Evolutionary conservation across 64 coral and sea anemone genomes (phyloP).

Genomic region (Astreopora myriophthalma): DNA sequence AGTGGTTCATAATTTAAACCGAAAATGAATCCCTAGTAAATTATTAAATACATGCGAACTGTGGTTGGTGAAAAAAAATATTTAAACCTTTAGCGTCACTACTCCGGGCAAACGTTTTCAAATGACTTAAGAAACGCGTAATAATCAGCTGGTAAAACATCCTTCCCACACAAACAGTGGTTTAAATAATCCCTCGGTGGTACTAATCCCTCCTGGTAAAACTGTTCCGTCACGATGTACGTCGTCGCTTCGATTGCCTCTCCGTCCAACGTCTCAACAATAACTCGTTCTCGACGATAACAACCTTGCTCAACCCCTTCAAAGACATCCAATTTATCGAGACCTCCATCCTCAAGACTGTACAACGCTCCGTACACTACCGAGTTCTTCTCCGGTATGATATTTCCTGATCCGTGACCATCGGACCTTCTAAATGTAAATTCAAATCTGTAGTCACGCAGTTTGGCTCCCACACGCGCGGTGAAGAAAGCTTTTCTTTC

Average conservation of each 20-base stretch:
- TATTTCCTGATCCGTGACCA: constrained; percentile 53
- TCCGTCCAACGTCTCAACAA: constrained; percentile 52
- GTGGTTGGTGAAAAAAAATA: neutral
- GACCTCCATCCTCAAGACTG: constrained; percentile 73
- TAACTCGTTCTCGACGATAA: constrained; percentile 58
- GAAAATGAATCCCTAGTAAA: neutral
- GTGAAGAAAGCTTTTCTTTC: constrained; percentile 74
- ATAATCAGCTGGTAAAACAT: constrained; percentile 72
- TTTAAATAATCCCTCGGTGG: constrained; percentile 66
- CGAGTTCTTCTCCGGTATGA: constrained; percentile 35
- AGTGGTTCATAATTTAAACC: no score
- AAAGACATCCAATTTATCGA: constrained; percentile 78
- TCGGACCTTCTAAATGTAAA: constrained; percentile 51
- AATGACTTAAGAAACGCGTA: constrained; percentile 62
- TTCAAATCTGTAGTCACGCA: constrained; percentile 48
- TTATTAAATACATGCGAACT: neutral
- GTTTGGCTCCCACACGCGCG: constrained; percentile 48
- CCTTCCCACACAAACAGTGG: constrained; percentile 69
- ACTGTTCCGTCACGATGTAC: constrained; percentile 44
- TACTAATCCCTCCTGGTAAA: constrained; percentile 57
- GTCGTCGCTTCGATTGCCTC: constrained; percentile 52
- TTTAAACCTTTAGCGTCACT: neutral
- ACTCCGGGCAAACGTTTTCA: constrained; percentile 27
- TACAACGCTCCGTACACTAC: constrained; percentile 80
- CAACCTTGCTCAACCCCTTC: constrained; percentile 60